These are phyloP conservation scores for Rhabdomys dilectus DNA, from an alignment of 2,113 vertebrate genomes.

Conservation along the genomic window DNA sequence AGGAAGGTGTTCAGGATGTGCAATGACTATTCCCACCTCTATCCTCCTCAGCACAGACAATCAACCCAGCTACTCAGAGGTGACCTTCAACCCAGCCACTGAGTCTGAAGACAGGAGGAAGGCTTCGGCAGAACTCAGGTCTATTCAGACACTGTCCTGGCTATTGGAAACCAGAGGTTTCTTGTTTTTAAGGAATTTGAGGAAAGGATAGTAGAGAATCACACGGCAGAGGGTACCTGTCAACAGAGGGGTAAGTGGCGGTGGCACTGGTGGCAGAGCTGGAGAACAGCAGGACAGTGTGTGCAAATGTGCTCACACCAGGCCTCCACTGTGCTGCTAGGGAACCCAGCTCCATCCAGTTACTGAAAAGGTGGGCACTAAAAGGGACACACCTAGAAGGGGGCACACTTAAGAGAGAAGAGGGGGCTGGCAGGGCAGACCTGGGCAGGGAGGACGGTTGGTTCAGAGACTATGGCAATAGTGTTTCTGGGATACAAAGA, in stretches of 20 bases:
- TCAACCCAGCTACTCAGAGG: background rate
- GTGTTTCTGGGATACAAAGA: background rate
- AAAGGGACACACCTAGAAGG: background rate
- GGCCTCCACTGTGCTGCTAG: background rate
- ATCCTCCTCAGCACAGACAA: background rate
- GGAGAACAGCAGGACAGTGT: background rate
- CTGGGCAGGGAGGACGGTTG: background rate
- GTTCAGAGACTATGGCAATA: background rate
- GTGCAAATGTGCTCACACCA: background rate
- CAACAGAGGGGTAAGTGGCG: background rate
- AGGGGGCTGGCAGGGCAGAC: background rate
- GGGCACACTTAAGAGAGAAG: background rate
- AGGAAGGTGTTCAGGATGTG: background rate
- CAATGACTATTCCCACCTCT: background rate
- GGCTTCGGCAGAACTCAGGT: background rate
- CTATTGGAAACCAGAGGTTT: background rate
- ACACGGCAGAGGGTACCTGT: background rate
- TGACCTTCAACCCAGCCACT: background rate
- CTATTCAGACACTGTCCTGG: background rate
- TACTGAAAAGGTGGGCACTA: background rate
- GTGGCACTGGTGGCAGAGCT: too few species aligned
- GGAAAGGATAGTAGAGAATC: background rate
- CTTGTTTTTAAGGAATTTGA: background rate
- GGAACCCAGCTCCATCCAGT: background rate
- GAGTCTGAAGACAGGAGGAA: slow-evolving; percentile 14